Percentiles rank a stretch among this genome's conserved stretches.
Evolutionary conservation across 1,140 invertebrate genomes (phyloP).

Genomic region (Platorchestia sp.): DNA sequence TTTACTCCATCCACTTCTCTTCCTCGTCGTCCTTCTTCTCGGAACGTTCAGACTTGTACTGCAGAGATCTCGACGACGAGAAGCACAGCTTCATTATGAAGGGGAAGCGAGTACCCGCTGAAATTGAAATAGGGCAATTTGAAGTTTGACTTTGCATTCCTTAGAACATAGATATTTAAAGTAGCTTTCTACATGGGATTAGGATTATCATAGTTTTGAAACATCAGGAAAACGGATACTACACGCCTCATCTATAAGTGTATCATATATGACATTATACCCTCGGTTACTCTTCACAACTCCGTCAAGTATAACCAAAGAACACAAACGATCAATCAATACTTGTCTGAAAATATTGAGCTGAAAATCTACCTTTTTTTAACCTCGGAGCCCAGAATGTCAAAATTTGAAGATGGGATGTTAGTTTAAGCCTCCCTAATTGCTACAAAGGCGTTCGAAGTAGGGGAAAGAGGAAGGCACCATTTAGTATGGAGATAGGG

Average conservation of each 20-base stretch:
- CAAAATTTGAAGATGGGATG: background rate
- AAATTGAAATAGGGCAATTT: background rate
- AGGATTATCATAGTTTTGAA: background rate
- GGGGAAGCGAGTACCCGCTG: slow-evolving; percentile 91
- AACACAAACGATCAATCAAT: background rate
- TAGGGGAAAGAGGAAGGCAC: too few species aligned
- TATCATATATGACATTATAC: background rate
- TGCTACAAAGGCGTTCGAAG: too few species aligned
- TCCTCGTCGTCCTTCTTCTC: slow-evolving; percentile 48
- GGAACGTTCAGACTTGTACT: slow-evolving; percentile 40
- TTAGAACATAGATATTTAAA: slow-evolving; percentile 58
- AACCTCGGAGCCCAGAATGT: too few species aligned
- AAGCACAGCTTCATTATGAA: slow-evolving; percentile 98
- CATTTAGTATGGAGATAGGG: too few species aligned
- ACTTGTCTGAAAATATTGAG: background rate
- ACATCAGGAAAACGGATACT: background rate
- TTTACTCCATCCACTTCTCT: slow-evolving; percentile 47
- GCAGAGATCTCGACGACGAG: slow-evolving; percentile 73
- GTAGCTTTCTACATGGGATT: slow-evolving; percentile 6
- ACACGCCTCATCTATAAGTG: background rate
- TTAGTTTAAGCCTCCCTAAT: too few species aligned
- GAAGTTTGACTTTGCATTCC: slow-evolving; percentile 69
- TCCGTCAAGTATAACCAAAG: background rate
- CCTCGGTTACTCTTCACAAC: background rate
- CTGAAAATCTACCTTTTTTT: too few species aligned